Evolutionary conservation across 2,888 invertebrate species (phyloP).

Genomic region (Halictus ligatus): DNA sequence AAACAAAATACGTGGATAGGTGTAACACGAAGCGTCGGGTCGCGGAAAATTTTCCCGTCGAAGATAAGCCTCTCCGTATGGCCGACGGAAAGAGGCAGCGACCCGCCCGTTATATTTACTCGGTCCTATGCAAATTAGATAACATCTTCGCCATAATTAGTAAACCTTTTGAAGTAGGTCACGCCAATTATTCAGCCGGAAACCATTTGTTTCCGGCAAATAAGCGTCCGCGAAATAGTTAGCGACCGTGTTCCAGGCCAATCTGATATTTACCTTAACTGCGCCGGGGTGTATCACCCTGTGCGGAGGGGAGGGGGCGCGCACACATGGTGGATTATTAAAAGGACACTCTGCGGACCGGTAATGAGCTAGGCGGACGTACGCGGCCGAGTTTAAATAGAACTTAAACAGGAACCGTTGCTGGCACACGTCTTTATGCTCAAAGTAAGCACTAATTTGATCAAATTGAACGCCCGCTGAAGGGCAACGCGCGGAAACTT

Average conservation of each 20-base stretch:
- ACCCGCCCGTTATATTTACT: conserved; percentile 18
- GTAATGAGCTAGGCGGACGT: conserved; percentile 29
- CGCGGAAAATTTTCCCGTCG: not conserved
- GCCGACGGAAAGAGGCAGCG: not conserved
- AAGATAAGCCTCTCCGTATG: conserved; percentile 19
- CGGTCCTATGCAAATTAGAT: conserved; percentile 36
- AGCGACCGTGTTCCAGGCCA: not conserved
- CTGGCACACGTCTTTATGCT: conserved; percentile 7
- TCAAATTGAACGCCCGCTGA: conserved; percentile 26
- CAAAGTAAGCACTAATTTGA: conserved; percentile 45
- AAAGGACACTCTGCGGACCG: conserved; percentile 39
- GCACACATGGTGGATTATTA: conserved; percentile 49
- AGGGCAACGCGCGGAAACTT: conserved; percentile 10
- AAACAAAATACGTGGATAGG: conserved; percentile 20
- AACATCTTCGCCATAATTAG: conserved; percentile 52
- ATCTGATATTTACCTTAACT: conserved; percentile 42
- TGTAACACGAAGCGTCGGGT: not conserved
- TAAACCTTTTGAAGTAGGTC: conserved; percentile 44
- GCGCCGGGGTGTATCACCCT: not conserved
- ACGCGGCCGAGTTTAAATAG: conserved; percentile 39
- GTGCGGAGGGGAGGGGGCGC: not conserved
- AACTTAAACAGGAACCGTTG: conserved; percentile 54
- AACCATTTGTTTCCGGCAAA: conserved; percentile 36
- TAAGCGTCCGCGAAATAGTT: conserved; percentile 45
- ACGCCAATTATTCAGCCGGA: conserved; percentile 39